phyloP scores from a whole-genome alignment of 2,113 vertebrate species.

The Chamaetylas fuelleborni region DNA sequence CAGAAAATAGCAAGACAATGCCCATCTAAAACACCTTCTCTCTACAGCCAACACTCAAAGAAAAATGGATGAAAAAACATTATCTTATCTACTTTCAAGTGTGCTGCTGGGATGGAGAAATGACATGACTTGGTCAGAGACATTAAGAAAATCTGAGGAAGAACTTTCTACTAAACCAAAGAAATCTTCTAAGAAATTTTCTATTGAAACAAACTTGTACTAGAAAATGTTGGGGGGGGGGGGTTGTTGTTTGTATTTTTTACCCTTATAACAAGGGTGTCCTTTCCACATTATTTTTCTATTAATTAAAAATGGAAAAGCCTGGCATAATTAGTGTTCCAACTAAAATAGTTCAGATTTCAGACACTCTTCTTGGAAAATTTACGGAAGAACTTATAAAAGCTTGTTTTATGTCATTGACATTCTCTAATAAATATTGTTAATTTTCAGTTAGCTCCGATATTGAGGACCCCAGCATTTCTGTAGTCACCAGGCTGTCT shows the following conservation, averaged over 20 bases:
- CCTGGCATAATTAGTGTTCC: not conserved
- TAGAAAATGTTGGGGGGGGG: not conserved
- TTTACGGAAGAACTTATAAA: not conserved
- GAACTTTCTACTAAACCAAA: not conserved
- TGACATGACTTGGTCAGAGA: not conserved
- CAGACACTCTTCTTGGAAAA: not conserved
- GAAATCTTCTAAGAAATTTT: not conserved
- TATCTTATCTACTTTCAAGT: not conserved
- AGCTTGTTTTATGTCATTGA: not conserved
- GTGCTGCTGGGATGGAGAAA: not conserved
- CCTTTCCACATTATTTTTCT: not conserved
- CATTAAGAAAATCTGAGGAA: not conserved
- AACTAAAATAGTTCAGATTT: not conserved
- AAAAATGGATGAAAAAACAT: not conserved
- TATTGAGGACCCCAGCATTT: not conserved
- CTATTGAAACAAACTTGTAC: not conserved
- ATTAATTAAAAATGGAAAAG: not conserved
- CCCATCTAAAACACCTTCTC: not conserved
- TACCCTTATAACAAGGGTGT: accelerated
- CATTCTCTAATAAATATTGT: not conserved
- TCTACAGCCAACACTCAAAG: not conserved
- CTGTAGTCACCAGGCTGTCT: not conserved
- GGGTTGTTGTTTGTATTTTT: not conserved
- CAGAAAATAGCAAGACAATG: not conserved
- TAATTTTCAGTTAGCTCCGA: not conserved